Evolutionary conservation across 2,113 vertebrate species (phyloP).

Genomic region (Casuarius casuarius): DNA sequence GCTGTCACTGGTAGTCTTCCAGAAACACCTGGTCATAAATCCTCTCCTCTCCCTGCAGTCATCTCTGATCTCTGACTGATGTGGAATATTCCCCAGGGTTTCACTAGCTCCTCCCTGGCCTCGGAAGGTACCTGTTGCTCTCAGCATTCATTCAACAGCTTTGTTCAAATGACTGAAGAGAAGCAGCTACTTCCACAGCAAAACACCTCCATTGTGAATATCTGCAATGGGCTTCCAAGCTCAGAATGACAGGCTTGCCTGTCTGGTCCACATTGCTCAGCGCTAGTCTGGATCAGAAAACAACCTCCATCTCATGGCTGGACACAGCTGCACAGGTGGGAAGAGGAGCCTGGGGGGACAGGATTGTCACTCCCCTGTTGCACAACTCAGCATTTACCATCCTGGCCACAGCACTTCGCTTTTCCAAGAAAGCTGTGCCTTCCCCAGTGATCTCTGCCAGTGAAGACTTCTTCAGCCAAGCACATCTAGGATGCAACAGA

Average conservation of each 20-base stretch:
- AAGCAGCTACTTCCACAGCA: neutral
- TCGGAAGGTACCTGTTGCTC: neutral
- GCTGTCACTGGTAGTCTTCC: neutral
- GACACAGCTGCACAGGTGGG: too few species aligned
- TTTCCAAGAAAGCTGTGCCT: neutral
- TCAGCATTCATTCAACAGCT: neutral
- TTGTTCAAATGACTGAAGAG: neutral
- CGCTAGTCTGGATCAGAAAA: neutral
- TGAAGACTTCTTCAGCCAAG: neutral
- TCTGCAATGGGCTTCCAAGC: too few species aligned
- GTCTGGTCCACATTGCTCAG: neutral
- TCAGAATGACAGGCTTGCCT: too few species aligned
- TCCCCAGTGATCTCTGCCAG: neutral
- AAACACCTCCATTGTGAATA: neutral
- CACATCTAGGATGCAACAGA: neutral
- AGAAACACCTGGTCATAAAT: neutral
- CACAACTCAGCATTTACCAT: neutral
- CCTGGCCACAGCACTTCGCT: rapidly evolving
- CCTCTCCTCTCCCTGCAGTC: neutral
- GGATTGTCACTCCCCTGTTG: neutral
- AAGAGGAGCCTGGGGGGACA: neutral
- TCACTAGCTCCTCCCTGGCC: neutral
- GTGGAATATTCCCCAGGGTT: neutral
- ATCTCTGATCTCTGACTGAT: neutral
- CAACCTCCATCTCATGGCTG: neutral